A percentile compares a stretch with the other conserved stretches of the same genome.
Conservation (phyloP, 1,140 invertebrate species). For the Drusus annulatus region DNA sequence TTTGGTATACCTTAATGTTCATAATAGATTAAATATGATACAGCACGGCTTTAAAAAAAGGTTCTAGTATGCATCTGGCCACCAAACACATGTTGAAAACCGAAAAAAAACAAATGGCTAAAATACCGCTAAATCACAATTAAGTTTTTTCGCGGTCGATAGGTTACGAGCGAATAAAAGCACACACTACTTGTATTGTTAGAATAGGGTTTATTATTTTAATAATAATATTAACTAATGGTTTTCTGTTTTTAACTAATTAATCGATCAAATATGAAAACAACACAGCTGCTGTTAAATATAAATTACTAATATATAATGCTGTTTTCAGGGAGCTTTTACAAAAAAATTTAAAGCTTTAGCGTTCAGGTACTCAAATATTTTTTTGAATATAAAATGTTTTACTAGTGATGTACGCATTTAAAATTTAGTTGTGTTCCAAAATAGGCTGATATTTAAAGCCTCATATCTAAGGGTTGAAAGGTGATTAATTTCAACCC, state of each 20-base stretch:
- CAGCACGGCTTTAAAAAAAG: no score
- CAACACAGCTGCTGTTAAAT: no score
- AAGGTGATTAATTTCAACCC: background rate
- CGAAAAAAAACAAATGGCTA: background rate
- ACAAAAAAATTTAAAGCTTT: no score
- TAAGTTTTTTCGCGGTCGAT: background rate
- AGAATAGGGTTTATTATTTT: background rate
- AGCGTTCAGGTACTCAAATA: no score
- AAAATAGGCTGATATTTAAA: conserved; percentile 18
- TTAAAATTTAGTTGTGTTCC: no score
- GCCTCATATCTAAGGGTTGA: conserved; percentile 4
- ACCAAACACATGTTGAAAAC: background rate
- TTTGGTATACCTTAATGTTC: no score
- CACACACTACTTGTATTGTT: background rate
- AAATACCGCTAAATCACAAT: conserved; percentile 14
- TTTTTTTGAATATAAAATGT: no score
- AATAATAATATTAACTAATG: background rate
- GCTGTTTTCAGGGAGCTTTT: no score
- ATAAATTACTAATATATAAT: no score
- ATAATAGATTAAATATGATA: no score
- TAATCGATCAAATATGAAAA: no score
- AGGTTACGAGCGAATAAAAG: background rate
- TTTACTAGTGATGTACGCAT: no score
- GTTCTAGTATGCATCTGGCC: background rate
- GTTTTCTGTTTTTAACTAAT: background rate